Base-by-base conservation (phyloP, 2,888 invertebrate genomes). In the Branchipolynoe longqiensis region DNA sequence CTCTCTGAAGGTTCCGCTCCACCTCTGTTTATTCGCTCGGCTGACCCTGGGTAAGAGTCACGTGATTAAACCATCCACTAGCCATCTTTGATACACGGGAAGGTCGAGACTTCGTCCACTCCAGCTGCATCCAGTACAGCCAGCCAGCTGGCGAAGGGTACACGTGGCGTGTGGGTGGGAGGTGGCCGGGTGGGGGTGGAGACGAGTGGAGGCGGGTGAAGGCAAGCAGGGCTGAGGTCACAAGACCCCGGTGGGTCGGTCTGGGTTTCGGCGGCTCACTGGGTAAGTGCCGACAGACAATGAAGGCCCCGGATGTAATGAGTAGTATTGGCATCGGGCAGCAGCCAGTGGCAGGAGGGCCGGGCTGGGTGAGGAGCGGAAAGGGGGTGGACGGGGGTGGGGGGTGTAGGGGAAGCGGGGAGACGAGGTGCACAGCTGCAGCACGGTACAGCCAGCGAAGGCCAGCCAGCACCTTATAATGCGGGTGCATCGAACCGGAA, bases 291-390 rank as follows among this genome's bases (percentile, higher is more conserved):
- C 69, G 38, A 38, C 6, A 69, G 69, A 69, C 38, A 69, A 69
- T 69, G 69, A 69, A 69, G 69, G 69, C 36, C 18, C 38, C 69
- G 36, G 69, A 69, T 69, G 22, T 69, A 69, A 69, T 69, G 36
- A 69, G 69, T 69, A 69, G 69, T 69, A 69, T 69, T 69, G 69
- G 69, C 69, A 69, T 8, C 18, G 69, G 69, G 18, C 69, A 33
- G 69, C 62, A 28, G 28, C 28, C 62, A 62, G 62, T 62, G 31
- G 2, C 31, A 1, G 62, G 6, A 25, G 12, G 62, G 31, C 8
- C n/a, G n/a, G n/a, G 58, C 8, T n/a, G 58, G n/a, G 8, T 18
- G n/a, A 25, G 58, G 1, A 25, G 62, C 28, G 14, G 28, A 14
- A 14, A 25, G 62, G 56, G 62, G 62, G 62, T 62, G 31, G 31